Evolutionary conservation across 2,797 vertebrate genomes (phyloP), one percentile per base, ranked within the genome.

Genomic region (Buceros bicornis): DNA sequence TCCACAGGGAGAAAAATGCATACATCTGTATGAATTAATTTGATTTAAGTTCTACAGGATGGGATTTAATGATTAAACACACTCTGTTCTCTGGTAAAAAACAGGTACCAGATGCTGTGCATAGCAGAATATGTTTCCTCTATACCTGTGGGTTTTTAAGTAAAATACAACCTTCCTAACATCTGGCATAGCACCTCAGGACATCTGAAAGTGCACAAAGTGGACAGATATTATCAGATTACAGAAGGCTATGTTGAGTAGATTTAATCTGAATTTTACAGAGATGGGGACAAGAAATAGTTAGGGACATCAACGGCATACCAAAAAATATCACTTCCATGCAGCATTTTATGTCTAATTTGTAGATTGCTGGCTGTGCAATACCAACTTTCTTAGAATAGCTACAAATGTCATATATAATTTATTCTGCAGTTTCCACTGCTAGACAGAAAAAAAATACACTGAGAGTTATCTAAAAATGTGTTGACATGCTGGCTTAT

Each of bases 321-420:
- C 22, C 29, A 96, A 89, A 67, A 82, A 74, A 43, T 48, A 88
- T 18, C 29, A 82, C n/a, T 93, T 92, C 26, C 16, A 50, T 83
- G 37, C 20, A 77, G 20, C 19, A 77, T 87, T 95, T 95, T 93
- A 37, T 37, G 33, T 84, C 18, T 93, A 70, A 89, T 92, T 94
- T 96, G 80, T 79, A 90, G 77, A 74, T 70, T 92, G 69, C 87
- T 95, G 71, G 79, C 94, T 96, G 78, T 94, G 92, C 95, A 95
- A 87, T 95, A 81, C 29, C 54, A 89, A 45, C 90, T 53, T 92
- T 69, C 96, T 95, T 87, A 95, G 91, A 96, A 97, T 95, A 97
- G 95, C 71, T 77, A 77, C 77, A 95, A 77, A 96, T 97, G 94
- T 97, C 96, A 96, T 98, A 92, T 95, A 97, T 90, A 96, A 95